A percentile compares a stretch with the other conserved stretches of the same genome.
phyloP scores from a whole-genome alignment of 1,140 invertebrate species.

The Scylla paramamosain region DNA sequence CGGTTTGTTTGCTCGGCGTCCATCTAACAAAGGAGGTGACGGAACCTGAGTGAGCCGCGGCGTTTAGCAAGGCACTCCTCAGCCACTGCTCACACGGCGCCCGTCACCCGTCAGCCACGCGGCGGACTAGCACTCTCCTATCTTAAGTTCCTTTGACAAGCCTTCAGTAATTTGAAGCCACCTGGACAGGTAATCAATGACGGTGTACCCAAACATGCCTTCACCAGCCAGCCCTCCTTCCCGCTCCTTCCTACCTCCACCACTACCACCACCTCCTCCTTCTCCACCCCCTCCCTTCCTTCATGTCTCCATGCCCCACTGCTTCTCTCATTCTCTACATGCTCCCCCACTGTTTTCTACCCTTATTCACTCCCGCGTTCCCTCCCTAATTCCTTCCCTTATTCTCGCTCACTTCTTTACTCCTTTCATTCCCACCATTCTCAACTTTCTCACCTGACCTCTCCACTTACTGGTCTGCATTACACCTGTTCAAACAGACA shows the following conservation, averaged over 20 bases:
- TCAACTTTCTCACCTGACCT: background rate
- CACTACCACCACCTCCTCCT: background rate
- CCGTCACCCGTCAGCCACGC: background rate
- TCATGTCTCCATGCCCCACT: background rate
- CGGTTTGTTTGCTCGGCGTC: background rate
- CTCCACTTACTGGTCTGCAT: background rate
- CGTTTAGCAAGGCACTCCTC: constrained; percentile 10
- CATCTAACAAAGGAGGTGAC: background rate
- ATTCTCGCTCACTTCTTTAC: too few species aligned
- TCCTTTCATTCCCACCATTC: background rate
- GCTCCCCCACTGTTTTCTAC: background rate
- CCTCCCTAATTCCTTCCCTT: background rate
- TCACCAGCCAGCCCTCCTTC: background rate
- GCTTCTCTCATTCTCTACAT: background rate
- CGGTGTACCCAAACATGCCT: constrained; percentile 57
- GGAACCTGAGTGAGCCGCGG: background rate
- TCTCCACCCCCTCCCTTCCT: background rate
- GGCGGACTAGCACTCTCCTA: constrained; percentile 43
- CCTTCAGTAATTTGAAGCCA: constrained; percentile 52
- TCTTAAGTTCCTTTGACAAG: constrained; percentile 45
- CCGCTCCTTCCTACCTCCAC: background rate
- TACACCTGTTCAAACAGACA: background rate
- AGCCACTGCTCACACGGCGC: background rate
- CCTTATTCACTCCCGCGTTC: background rate
- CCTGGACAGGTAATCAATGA: constrained; percentile 65